Evolutionary conservation across 2,113 vertebrate genomes (phyloP), one percentile per base, ranked within the genome.

Genomic region (Passer domesticus): DNA sequence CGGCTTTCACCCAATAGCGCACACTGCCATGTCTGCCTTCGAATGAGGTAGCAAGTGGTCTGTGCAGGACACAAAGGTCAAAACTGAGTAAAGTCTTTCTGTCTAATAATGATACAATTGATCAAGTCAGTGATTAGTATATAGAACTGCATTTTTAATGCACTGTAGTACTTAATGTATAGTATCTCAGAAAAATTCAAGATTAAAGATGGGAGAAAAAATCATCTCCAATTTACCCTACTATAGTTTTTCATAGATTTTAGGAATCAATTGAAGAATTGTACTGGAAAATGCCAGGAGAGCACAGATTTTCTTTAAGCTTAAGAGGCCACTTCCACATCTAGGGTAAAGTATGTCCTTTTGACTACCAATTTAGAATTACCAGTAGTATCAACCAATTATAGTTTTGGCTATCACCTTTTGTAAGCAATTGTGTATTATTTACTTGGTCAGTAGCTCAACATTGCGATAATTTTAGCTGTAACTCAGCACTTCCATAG

Each of bases 11-110:
- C 99, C 99, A 99, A 97, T 99, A 99, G 87, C 99, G 99, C 96
- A 99, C 99, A 98, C 99, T 99, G 98, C 99, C 99, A 95, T 99
- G 99, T 98, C 99, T 99, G 98, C 99, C 99, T 99, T 99, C 99
- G 68, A 99, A 99, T 98, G 99, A 99, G 99, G 99, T 99, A 99
- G 99, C 99, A 98, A 99, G 98, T 98, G 99, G 99, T 99, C 99
- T 99, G 98, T 94, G 97, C 90, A 96, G 87, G 94, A 58, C 56
- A 97, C 97, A 96, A 97, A 97, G 95, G 95, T 98, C 97, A 98
- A 95, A 95, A 95, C 83, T 97, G 95, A 97, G 95, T 96, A 97
- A 89, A 83, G 76, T 60, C 89, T 68, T 92, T 93, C 77, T 92
- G 87, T 91, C 89, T 46, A 56, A 58, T 87, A 95, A 93, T 67